These are phyloP conservation scores for Epizoanthus rinbou DNA, from an alignment of 92 coral and sea anemone genomes.

Conservation along the genomic window DNA sequence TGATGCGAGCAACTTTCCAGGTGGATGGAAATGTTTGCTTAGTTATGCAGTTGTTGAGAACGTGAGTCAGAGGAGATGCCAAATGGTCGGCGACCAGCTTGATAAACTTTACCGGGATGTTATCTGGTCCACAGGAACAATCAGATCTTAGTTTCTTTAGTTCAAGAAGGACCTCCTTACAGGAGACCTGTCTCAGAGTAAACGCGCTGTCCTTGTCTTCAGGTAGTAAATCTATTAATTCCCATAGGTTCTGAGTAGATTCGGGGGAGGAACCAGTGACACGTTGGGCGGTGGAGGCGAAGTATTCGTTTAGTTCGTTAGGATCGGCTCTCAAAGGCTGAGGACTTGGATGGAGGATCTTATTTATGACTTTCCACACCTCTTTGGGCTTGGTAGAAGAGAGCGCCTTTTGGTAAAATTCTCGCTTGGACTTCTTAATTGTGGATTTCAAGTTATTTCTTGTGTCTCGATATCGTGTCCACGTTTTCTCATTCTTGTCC, in stretches of 20 bases:
- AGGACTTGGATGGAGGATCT: constrained; percentile 39
- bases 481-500: constrained; percentile 37
- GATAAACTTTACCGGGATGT: constrained; percentile 43
- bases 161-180: constrained; percentile 27
- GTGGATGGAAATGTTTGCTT: constrained; percentile 29
- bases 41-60: constrained; percentile 35
- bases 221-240: constrained; percentile 17
- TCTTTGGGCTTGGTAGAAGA: constrained; percentile 42
- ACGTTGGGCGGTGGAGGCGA: constrained; percentile 35
- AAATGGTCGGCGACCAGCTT: constrained; percentile 39
- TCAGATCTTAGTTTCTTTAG: constrained; percentile 29
- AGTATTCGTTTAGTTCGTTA: constrained; percentile 32
- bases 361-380: constrained; percentile 37
- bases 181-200: constrained; percentile 25
- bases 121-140: constrained; percentile 48
- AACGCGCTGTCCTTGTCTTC: neutral
- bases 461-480: constrained; percentile 34
- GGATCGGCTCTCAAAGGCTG: constrained; percentile 46
- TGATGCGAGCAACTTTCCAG: constrained; percentile 43
- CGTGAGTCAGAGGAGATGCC: constrained; percentile 41
- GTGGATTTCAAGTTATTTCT: constrained; percentile 36
- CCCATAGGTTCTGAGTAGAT: constrained; percentile 17
- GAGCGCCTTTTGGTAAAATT: constrained; percentile 20
- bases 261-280: constrained; percentile 27
- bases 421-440: constrained; percentile 41